Evolutionary conservation across 2,888 invertebrate species (phyloP).

Genomic region (Sesia bembeciformis): DNA sequence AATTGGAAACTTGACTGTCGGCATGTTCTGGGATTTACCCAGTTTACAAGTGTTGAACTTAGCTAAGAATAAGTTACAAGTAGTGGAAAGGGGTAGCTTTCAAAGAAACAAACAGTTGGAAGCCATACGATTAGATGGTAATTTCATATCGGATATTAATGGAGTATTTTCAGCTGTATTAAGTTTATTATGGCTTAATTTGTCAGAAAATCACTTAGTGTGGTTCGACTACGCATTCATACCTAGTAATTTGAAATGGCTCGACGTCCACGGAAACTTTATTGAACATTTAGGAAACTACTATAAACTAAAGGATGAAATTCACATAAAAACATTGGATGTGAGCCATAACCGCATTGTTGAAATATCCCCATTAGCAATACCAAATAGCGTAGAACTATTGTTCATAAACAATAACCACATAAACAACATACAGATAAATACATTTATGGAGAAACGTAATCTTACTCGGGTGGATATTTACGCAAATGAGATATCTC

Average conservation of each 20-base stretch:
- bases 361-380: slow-evolving; percentile 85
- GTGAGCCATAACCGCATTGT: slow-evolving; percentile 91
- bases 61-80: slow-evolving; percentile 90
- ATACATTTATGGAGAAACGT: slow-evolving; percentile 89
- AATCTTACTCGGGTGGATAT: slow-evolving; percentile 91
- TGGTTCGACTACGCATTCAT: slow-evolving; percentile 96
- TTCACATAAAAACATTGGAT: slow-evolving; percentile 87
- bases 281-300: slow-evolving; percentile 91
- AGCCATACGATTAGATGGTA: slow-evolving; percentile 90
- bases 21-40: slow-evolving; percentile 90
- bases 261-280: slow-evolving; percentile 92
- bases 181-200: slow-evolving; percentile 88
- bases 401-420: slow-evolving; percentile 93
- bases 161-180: slow-evolving; percentile 89
- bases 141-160: slow-evolving; percentile 90
- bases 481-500: slow-evolving; percentile 90
- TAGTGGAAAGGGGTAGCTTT: slow-evolving; percentile 88
- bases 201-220: slow-evolving; percentile 91
- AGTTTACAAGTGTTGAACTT: slow-evolving; percentile 89
- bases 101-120: slow-evolving; percentile 87
- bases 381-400: slow-evolving; percentile 90
- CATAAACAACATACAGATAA: slow-evolving; percentile 85
- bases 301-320: slow-evolving; percentile 86
- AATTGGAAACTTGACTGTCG: slow-evolving; percentile 86
- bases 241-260: slow-evolving; percentile 90